phyloP scores from a whole-genome alignment of 1,140 invertebrate genomes.

The Zaprionus ghesquierei region DNA sequence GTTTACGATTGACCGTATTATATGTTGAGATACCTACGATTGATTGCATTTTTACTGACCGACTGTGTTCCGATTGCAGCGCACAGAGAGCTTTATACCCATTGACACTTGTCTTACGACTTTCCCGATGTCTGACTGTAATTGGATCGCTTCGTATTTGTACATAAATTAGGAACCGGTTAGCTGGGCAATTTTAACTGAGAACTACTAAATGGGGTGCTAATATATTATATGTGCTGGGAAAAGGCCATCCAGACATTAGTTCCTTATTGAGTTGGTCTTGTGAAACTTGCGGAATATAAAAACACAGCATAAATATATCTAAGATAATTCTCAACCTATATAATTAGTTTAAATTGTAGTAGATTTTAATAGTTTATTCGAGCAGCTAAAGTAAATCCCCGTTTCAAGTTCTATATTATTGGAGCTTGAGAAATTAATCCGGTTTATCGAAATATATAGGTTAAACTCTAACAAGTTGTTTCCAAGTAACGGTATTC shows the following conservation, averaged over 20 bases:
- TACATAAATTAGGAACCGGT: neutral
- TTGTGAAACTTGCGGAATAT: neutral
- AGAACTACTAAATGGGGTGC: neutral
- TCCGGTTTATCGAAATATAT: too few relatives aligned
- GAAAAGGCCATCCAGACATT: neutral
- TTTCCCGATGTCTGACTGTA: neutral
- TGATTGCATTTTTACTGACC: constrained; percentile 47
- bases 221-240: too few relatives aligned
- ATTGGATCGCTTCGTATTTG: neutral
- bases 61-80: constrained; percentile 39
- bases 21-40: constrained; percentile 45
- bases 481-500: too few relatives aligned
- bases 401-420: too few relatives aligned
- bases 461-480: too few relatives aligned
- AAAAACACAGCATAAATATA: too few relatives aligned
- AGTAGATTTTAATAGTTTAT: too few relatives aligned
- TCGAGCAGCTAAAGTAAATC: too few relatives aligned
- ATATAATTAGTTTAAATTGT: too few relatives aligned
- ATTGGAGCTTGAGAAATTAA: too few relatives aligned
- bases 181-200: neutral
- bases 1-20: neutral
- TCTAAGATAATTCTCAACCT: too few relatives aligned
- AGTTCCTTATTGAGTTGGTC: neutral
- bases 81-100: constrained; percentile 53
- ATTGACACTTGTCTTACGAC: neutral